Conservation (phyloP, 2,113 vertebrate genomes). For the Agapornis roseicollis region DNA sequence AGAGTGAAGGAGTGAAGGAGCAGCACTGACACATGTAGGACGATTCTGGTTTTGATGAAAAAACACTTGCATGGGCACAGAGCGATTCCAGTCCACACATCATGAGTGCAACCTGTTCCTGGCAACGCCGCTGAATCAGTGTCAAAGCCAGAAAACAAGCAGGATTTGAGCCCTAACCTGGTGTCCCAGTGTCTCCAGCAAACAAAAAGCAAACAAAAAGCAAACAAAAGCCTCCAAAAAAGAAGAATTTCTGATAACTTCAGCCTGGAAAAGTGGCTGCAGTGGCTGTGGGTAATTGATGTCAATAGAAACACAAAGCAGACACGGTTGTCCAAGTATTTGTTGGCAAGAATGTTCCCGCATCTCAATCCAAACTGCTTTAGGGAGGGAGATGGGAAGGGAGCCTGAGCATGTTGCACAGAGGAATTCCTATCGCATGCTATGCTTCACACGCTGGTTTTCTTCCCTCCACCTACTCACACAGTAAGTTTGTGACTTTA, state of each 20-base stretch:
- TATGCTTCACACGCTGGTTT: fast-evolving
- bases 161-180: background rate
- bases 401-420: background rate
- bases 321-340: background rate
- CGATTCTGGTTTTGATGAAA: background rate
- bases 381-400: background rate
- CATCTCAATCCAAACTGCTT: background rate
- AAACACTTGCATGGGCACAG: background rate
- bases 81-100: background rate
- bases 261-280: background rate
- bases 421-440: background rate
- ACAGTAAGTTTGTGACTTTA: background rate
- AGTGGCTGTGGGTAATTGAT: background rate
- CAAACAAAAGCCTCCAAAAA: background rate
- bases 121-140: background rate
- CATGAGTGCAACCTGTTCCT: background rate
- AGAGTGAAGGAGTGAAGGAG: background rate
- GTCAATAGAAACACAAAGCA: background rate
- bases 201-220: background rate
- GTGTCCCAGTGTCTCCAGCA: background rate
- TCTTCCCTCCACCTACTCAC: background rate
- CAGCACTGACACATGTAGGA: fast-evolving
- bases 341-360: background rate
- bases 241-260: background rate
- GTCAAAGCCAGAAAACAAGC: background rate